Conservation (phyloP, 2,797 vertebrate genomes). For the Rhabdomys pumilio region DNA sequence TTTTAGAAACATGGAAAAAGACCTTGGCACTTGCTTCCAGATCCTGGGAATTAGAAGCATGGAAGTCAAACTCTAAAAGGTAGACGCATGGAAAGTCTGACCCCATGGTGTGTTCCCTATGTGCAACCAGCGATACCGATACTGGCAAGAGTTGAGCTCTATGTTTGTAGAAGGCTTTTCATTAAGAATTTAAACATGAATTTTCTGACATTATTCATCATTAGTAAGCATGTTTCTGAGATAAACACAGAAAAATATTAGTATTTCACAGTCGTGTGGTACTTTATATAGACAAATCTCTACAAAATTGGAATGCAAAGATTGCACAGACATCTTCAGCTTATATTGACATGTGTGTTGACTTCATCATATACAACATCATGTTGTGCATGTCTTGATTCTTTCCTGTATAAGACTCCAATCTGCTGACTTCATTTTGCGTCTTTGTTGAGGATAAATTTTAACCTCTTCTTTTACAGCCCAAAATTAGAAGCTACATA, state of each 20-base stretch:
- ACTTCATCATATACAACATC: not conserved
- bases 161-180: slow-evolving; percentile 40
- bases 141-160: not conserved
- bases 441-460: not conserved
- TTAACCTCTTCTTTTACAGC: not conserved
- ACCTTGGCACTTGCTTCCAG: slow-evolving; percentile 70
- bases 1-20: slow-evolving; percentile 75
- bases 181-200: slow-evolving; percentile 52
- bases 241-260: slow-evolving; percentile 23
- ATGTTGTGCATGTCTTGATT: not conserved
- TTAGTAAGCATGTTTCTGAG: not conserved
- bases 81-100: not conserved
- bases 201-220: not conserved
- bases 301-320: not conserved
- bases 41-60: slow-evolving; percentile 63
- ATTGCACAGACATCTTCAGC: not conserved
- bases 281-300: not conserved
- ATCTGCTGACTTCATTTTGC: slow-evolving; percentile 3
- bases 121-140: not conserved
- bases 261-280: not conserved
- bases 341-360: not conserved
- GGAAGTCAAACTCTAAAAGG: slow-evolving; percentile 68
- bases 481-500: not conserved
- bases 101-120: not conserved
- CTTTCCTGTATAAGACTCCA: not conserved